Base-by-base conservation (phyloP, 64 coral and sea anemone species). In the Actinia tenebrosa region DNA sequence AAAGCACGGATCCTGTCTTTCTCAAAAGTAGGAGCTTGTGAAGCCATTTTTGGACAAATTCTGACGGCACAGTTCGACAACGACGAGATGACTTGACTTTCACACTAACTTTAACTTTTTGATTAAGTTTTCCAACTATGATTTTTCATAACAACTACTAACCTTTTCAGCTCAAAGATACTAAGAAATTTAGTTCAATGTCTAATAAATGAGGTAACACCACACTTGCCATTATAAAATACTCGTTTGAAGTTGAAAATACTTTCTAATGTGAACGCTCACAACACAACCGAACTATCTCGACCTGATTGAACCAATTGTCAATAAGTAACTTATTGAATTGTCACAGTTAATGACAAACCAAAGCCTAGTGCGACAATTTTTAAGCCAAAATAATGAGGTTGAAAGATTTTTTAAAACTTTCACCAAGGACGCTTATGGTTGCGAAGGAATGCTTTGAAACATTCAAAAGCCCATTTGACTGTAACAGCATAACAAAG, bases 11-110 rank as follows among this genome's bases (percentile, higher is more conserved):
- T 98, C 30, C 96, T 89, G 86, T 95, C 96, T 63, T 91, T 88
- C 60, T 98, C 96, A 88, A 98, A 98, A n/a, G 96, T 98, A 22
- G 96, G 96, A 50, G 91, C 90, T 69, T 84, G 61, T 85, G 94
- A 93, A 81, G 94, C 89, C 94, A 96, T 96, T 50, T 45, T 92
- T 66, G 63, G 69, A 75, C 11, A 26, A 75, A 10, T 75, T 69
- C 18, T 69, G 9, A 50, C 47, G 7, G 7, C 30, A 3, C 63
- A 22, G 63, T 66, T 6, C n/a, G 63, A 8, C 11, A 13, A 66
- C 63, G 22, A 66, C 19, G 16, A 64, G 53, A 2, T 58, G 37
- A 7, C n/a, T 75, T 75, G 69, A 75, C 69, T 75, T 75, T 11
- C 27, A 42, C 2, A 75, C 56, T 58, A 11, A 75, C 69, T 75